Evolutionary conservation across 2,888 invertebrate species (phyloP).

Genomic region (Thecophora atra): DNA sequence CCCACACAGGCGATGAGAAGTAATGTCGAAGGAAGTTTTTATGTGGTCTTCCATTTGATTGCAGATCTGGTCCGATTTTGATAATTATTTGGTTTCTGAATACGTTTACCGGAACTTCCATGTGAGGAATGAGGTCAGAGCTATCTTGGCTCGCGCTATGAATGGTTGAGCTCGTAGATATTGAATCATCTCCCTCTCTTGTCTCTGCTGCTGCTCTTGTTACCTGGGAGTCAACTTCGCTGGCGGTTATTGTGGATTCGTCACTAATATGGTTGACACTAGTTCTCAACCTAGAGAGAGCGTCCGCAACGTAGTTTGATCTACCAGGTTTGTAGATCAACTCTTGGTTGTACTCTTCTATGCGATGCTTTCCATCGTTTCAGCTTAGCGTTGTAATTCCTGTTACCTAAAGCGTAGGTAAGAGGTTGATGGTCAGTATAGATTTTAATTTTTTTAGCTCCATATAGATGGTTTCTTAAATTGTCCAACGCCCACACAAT

Average conservation of each 20-base stretch:
- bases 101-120: conserved; percentile 3
- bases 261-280: no score
- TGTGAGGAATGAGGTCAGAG: conserved; percentile 2
- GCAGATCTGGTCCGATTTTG: no score
- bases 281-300: conserved; percentile 35
- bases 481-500: conserved; percentile 34
- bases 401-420: conserved; percentile 34
- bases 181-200: no score
- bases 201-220: not conserved
- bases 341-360: conserved; percentile 38
- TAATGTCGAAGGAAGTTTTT: no score
- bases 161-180: no score
- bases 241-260: no score
- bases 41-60: no score
- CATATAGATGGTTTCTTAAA: conserved; percentile 37
- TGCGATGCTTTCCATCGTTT: conserved; percentile 37
- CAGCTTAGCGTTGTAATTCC: conserved; percentile 35
- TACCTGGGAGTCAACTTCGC: not conserved
- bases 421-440: conserved; percentile 38
- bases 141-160: not conserved
- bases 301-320: conserved; percentile 33
- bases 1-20: no score
- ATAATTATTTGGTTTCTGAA: not conserved
- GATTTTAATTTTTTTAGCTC: conserved; percentile 23
- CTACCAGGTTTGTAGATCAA: conserved; percentile 33